phyloP scores from a whole-genome alignment of 2,797 vertebrate species.

The Premnoplex brunnescens region DNA sequence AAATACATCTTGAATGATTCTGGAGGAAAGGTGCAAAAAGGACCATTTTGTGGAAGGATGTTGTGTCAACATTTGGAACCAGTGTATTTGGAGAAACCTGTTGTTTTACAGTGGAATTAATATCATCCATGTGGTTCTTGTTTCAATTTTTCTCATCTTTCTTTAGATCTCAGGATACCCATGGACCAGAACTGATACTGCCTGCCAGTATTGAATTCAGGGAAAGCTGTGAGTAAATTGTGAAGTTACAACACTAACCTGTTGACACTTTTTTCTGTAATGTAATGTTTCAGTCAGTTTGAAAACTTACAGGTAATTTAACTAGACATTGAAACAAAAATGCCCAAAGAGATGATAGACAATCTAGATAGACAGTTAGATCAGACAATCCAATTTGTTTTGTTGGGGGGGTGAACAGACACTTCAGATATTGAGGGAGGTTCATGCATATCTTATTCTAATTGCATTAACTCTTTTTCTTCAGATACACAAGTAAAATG shows the following conservation, averaged over 20 bases:
- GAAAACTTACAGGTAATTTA: not conserved
- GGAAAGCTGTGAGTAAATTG: slow-evolving; percentile 90
- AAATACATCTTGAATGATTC: not conserved
- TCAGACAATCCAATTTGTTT: not conserved
- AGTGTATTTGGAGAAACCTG: slow-evolving; percentile 10
- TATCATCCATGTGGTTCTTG: not conserved
- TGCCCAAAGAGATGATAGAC: not conserved
- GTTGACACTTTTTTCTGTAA: not conserved
- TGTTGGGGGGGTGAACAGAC: not conserved
- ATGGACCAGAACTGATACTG: slow-evolving; percentile 85
- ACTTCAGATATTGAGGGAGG: not conserved
- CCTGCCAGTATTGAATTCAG: slow-evolving; percentile 97
- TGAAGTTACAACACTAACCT: not conserved
- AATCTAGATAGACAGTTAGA: not conserved
- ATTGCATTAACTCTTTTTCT: not conserved
- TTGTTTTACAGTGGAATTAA: slow-evolving; percentile 4
- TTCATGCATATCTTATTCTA: not conserved
- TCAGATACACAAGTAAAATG: not conserved
- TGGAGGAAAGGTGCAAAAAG: not conserved
- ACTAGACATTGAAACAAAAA: not conserved
- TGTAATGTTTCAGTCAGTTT: not conserved
- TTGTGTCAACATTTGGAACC: not conserved
- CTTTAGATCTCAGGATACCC: slow-evolving; percentile 85
- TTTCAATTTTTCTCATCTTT: slow-evolving; percentile 42
- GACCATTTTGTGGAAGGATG: not conserved